Percentiles rank a stretch among this genome's conserved stretches.
phyloP scores from a whole-genome alignment of 2,888 invertebrate genomes.

The Pegoplata infirma region DNA sequence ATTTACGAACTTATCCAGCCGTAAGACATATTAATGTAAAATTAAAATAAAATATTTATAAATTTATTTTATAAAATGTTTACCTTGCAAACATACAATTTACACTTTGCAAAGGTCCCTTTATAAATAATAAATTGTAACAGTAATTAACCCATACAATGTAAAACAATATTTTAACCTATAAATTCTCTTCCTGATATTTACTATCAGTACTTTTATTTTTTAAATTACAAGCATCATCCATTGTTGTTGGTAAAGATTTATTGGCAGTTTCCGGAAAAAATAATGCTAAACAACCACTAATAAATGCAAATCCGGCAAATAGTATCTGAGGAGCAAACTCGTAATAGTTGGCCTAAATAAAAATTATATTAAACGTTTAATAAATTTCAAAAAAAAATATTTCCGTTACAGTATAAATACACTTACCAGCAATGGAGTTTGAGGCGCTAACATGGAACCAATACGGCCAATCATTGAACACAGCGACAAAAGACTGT shows the following conservation, averaged over 20 bases:
- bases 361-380: too few species aligned
- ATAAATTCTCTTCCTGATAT: too few species aligned
- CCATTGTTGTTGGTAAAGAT: conserved; percentile 82
- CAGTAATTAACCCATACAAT: too few species aligned
- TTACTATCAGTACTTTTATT: background rate
- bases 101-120: too few species aligned
- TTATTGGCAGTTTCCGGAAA: conserved; percentile 83
- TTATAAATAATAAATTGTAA: too few species aligned
- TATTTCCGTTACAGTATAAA: background rate
- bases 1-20: too few species aligned
- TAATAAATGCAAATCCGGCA: conserved; percentile 80
- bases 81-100: too few species aligned
- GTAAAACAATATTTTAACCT: too few species aligned
- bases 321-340: conserved; percentile 81
- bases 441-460: conserved; percentile 85
- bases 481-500: conserved; percentile 83
- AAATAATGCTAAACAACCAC: conserved; percentile 80
- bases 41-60: too few species aligned
- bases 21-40: too few species aligned
- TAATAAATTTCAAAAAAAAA: too few species aligned
- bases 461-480: conserved; percentile 85
- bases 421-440: conserved; percentile 80
- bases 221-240: conserved; percentile 78
- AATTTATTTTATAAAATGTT: too few species aligned
- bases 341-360: conserved; percentile 76